Conservation (phyloP, 2,113 vertebrate species). For the Oostethus manadensis region DNA sequence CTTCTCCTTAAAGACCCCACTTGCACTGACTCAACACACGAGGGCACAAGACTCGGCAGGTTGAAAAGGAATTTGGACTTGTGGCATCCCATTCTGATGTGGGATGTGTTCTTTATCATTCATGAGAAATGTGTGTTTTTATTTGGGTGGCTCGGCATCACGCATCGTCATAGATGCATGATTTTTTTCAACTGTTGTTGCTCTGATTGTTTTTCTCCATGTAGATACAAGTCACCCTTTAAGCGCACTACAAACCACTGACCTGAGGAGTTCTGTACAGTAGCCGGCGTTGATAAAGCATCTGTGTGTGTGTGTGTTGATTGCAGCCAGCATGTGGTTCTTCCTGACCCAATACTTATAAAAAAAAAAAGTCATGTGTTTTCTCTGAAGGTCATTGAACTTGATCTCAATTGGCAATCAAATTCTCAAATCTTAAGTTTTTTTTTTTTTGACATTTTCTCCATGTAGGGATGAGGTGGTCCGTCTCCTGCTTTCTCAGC, state of each 20-base stretch:
- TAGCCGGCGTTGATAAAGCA: constrained; percentile 4
- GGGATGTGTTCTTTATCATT: not conserved
- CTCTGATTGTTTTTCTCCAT: constrained; percentile 42
- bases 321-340: constrained; percentile 26
- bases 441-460: not conserved
- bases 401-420: constrained; percentile 29
- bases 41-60: constrained; percentile 22
- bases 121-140: not conserved
- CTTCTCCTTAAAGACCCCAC: constrained; percentile 33
- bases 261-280: constrained; percentile 23
- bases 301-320: constrained; percentile 4
- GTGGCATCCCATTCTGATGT: constrained; percentile 11
- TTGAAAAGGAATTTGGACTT: not conserved
- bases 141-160: constrained; percentile 13
- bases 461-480: not conserved
- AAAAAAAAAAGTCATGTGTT: constrained; percentile 8
- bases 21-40: constrained; percentile 59
- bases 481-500: constrained; percentile 19
- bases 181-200: not conserved
- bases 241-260: constrained; percentile 45
- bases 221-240: constrained; percentile 38
- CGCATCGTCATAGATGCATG: constrained; percentile 24
- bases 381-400: constrained; percentile 14
- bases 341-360: constrained; percentile 4
- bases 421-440: not conserved